Base-by-base conservation (phyloP, 2,113 vertebrate genomes). In the Otocyon megalotis region DNA sequence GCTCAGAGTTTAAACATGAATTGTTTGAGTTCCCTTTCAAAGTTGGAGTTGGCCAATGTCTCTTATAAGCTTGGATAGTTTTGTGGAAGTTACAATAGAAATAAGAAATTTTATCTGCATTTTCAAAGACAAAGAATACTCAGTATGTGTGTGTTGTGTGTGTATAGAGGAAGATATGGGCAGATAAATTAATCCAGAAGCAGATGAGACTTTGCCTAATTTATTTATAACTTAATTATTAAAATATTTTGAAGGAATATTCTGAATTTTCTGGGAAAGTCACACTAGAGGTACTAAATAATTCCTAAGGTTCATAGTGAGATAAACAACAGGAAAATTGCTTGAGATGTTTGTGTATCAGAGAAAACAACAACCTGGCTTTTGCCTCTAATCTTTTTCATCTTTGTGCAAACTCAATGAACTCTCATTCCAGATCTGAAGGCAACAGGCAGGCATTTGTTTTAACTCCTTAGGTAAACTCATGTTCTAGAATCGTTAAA, bases 321-420 rank as follows among this genome's bases (percentile, higher is more conserved):
- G 96, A 98, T 97, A 98, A 98, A 98, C 97, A 98, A 96, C 97
- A 98, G 90, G 82, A 96, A 98, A 97, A 94, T 98, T 97, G 85
- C 87, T 0, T 17, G 10, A 97, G 97, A 97, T 98, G 94, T 98
- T 98, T 98, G 90, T 96, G 43, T 98, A 90, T 94, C 93, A 97
- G 98, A 98, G 98, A 98, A 97, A 98, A 98, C 94, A 96, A 90
- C 96, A 95, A 93, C 5, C 35, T 53, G 81, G 90, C 83, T 84
- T 97, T 98, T 96, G 85, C 83, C 97, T 94, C 93, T 98, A 96
- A 98, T 97, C 97, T 96, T 98, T 88, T 96, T 98, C 92, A 98
- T 97, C 97, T 94, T 80, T 97, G 67, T 95, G 96, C 95, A 98
- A 95, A 97, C 90, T 98, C 86, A 10, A 20, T 92, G 95, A 97